Percentiles rank a stretch among this genome's conserved stretches.
Evolutionary conservation across 1,140 invertebrate genomes (phyloP).

Genomic region (Lordiphosa collinella): DNA sequence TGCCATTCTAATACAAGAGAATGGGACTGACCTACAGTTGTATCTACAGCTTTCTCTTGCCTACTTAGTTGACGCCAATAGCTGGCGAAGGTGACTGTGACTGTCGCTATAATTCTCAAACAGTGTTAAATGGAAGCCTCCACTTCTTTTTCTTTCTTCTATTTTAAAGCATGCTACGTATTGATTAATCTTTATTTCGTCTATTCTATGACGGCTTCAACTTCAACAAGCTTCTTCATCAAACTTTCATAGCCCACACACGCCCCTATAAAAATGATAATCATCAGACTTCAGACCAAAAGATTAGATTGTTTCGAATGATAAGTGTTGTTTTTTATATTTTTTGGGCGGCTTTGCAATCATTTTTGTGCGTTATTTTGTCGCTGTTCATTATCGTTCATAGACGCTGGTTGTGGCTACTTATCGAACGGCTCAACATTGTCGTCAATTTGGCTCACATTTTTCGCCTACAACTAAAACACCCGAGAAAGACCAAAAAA

Average conservation of each 20-base stretch:
- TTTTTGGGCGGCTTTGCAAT: conserved; percentile 14
- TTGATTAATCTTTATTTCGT: too few relatives aligned
- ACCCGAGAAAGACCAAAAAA: conserved; percentile 25
- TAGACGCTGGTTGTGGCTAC: conserved; percentile 28
- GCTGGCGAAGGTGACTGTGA: too few relatives aligned
- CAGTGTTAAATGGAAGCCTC: too few relatives aligned
- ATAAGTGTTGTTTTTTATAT: conserved; percentile 28
- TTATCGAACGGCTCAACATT: conserved; percentile 22
- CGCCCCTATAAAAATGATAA: conserved; percentile 44
- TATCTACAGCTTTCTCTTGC: too few relatives aligned
- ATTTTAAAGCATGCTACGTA: too few relatives aligned
- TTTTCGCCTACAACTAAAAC: conserved; percentile 31
- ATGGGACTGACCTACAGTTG: too few relatives aligned
- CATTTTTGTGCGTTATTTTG: conserved; percentile 11
- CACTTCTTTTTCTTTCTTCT: too few relatives aligned
- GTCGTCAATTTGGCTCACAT: not conserved
- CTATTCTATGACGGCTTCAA: too few relatives aligned
- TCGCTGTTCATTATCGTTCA: conserved; percentile 54
- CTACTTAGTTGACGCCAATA: too few relatives aligned
- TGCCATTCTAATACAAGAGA: too few relatives aligned
- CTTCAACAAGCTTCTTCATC: not conserved
- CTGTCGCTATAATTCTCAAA: too few relatives aligned
- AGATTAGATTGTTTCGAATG: conserved; percentile 48
- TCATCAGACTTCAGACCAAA: conserved; percentile 36
- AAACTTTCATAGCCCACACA: not conserved